Evolutionary conservation across 2,888 invertebrate species (phyloP).

Genomic region (Lobophora halterata): DNA sequence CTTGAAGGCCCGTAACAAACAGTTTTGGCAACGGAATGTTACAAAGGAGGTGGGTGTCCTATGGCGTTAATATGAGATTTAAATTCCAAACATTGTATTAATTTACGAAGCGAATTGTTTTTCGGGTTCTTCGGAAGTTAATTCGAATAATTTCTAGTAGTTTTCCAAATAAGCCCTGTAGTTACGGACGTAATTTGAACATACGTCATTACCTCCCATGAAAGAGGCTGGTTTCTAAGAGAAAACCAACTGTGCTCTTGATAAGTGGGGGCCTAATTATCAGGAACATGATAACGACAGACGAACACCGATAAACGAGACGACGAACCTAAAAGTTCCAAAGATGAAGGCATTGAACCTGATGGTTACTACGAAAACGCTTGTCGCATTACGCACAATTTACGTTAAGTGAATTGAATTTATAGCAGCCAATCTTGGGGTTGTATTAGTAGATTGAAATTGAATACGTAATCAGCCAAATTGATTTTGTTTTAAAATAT

Average conservation of each 20-base stretch:
- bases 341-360: slow-evolving; percentile 6
- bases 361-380: slow-evolving; percentile 1
- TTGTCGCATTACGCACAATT: slow-evolving; percentile 9
- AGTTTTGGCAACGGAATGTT: too few relatives aligned
- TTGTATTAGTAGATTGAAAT: slow-evolving; percentile 8
- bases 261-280: slow-evolving; percentile 5
- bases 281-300: slow-evolving; percentile 5
- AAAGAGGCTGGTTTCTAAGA: background rate
- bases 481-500: slow-evolving; percentile 9
- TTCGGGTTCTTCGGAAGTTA: too few relatives aligned
- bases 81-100: too few relatives aligned
- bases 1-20: too few relatives aligned
- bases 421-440: slow-evolving; percentile 10
- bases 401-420: slow-evolving; percentile 8
- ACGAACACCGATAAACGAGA: slow-evolving; percentile 8
- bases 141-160: too few relatives aligned
- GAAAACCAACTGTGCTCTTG: slow-evolving; percentile 2
- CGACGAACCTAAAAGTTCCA: slow-evolving; percentile 9
- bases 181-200: background rate
- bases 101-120: too few relatives aligned
- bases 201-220: background rate
- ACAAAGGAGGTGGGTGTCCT: too few relatives aligned
- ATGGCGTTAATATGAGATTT: too few relatives aligned
- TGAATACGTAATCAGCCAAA: slow-evolving; percentile 9
- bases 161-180: too few relatives aligned